Base-by-base conservation (phyloP, 2,113 vertebrate species). In the Mirza zaza region DNA sequence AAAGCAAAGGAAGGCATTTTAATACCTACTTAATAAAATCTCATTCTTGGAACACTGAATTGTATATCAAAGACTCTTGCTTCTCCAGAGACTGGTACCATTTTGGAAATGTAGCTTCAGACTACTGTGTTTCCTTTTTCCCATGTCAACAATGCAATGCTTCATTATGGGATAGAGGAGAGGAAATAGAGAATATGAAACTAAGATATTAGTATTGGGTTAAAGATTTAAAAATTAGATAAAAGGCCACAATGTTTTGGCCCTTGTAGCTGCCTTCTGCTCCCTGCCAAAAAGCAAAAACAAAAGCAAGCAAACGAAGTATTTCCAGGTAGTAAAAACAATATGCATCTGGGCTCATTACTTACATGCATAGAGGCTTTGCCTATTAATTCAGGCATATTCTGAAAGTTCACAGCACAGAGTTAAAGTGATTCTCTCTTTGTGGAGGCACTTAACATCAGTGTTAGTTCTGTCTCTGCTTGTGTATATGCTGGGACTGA, bases 111-210 rank as follows among this genome's bases (percentile, higher is more conserved):
- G 2, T 34, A 4, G 27, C 23, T 50, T 80, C 13, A 8, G 12
- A 2, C 0, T 1, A 11, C 15, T 75, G 21, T 0, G 4, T 4
- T 63, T 89, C 7, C 20, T 36, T 68, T 63, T 23, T 8, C 18
- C 7, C 0, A 11, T 18, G 18, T 5, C 12, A n/a, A 25, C 3
- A 45, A 11, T 10, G 5, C 1, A 34, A 20, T 12, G 18, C 50
- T 76, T 65, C 42, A 8, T 77, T 48, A 21, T 15, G 9, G 10
- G 5, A 48, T 5, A 79, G 21, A 39, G 14, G 4, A 83, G 61
- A 39, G 17, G 7, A 5, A 68, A 68, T 2, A 48, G 45, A 82
- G 20, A 86, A 70, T 50, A 45, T 9, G 45, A 59, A 77, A 27
- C 6, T 29, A 21, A n/a, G 52, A 12, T 61, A 59, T 39, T 68